Evolutionary conservation across 2,113 vertebrate species (phyloP), one percentile per base, ranked within the genome.

Genomic region (Gobio gobio): DNA sequence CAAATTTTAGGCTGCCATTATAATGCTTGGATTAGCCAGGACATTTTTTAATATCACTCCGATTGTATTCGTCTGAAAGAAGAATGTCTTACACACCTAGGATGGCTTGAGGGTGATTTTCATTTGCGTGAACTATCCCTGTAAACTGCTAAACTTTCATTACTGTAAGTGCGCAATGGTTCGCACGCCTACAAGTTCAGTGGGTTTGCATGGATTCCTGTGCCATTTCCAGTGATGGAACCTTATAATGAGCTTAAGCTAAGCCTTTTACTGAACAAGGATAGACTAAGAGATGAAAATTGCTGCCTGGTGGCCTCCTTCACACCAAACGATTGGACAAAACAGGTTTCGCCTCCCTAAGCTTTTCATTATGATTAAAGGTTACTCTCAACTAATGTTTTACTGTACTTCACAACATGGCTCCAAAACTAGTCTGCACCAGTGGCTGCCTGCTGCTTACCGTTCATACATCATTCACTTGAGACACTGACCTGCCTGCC

Each of bases 201-300:
- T 13, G 13, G 13, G 51, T 24, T 63, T 29, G 14, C 2, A 5
- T 68, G 63, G 49, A 77, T 82, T 85, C 40, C 29, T 47, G 51
- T 33, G 26, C 54, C 29, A 84, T 63, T 70, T 72, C 66, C 76
- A 82, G 68, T 70, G 14, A 83, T 49, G 73, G 64, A 86, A 85
- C 49, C 40, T 49, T 75, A 88, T 87, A 88, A 88, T 83, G 56
- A 87, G 86, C 85, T 89, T 89, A 89, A 33, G 10, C 26, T 79
- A 70, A 85, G 77, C 77, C 40, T 58, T 79, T 79, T 70, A 59
- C 14, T 22, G 33, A 24, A 29, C 1, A 43, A 20, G 10, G 43
- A 29, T 24, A 43, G 73, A 64, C 43, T 66, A 63, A 74, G 61
- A 47, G 29, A 82, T 82, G 63, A 68, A 81, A 82, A 82, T 13